Evolutionary conservation across 2,113 vertebrate genomes (phyloP), one percentile per base, ranked within the genome.

Genomic region (Orcinus orca): DNA sequence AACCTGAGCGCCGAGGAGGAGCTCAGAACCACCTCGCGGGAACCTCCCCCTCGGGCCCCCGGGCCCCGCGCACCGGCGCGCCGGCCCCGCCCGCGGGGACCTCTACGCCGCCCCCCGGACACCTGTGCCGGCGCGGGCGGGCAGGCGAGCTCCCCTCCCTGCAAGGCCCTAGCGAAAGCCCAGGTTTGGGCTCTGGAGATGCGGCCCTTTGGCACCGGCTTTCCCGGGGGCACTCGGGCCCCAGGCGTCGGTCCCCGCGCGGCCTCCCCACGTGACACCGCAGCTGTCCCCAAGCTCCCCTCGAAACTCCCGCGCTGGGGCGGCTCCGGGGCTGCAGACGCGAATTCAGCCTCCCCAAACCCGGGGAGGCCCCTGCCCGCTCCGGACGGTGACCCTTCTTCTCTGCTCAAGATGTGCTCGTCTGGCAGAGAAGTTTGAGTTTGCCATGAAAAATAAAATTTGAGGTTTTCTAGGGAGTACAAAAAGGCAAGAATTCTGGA

Each of bases 1-100:
- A 97, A 97, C 96, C 94, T 93, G 82, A 97, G 91, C 88, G 94
- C 87, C 60, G 90, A 95, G 94, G 95, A 90, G 96, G 89, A 95
- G 65, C 86, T 12, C 20, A 53, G 88, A 20, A n/a, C 68, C 79
- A 71, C 97, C 96, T 90, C 85, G 65, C 74, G 77, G 91, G 77
- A 50, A 12, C 90, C 73, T 14, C 71, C 94, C 89, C 67, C 77
- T 36, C n/a, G 38, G 90, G 74, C 67, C 73, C 92, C 53, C 50
- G 31, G 41, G 60, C 60, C 70, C 41, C 47, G 65, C 77, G 25
- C 77, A 0, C 76, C 1, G 58, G 70, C 53, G 71, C 84, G 20
- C 67, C 62, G 55, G 21, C 82, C 63, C 53, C 41, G 10, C 77
- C 63, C 33, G 13, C 23, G 2, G 33, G 18, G 70, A 41, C 47